phyloP scores from a whole-genome alignment of 2,797 vertebrate genomes.

The Iguana delicatissima region DNA sequence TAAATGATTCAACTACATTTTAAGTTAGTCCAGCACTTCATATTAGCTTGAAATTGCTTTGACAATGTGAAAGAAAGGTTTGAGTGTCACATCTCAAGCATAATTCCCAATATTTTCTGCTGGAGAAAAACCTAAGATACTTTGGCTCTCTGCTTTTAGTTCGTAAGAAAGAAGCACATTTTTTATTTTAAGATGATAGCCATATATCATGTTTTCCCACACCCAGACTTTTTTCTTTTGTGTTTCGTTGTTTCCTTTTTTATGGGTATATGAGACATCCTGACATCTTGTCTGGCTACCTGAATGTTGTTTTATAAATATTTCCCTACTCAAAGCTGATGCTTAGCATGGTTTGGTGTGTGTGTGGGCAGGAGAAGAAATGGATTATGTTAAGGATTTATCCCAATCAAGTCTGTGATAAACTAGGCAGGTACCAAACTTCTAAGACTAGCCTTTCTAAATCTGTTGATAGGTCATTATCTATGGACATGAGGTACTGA shows the following conservation, averaged over 20 bases:
- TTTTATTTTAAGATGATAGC: background rate
- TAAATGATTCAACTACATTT: constrained; percentile 35
- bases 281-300: background rate
- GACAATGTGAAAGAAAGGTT: background rate
- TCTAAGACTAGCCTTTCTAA: background rate
- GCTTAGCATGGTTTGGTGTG: background rate
- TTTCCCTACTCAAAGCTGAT: background rate
- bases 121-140: background rate
- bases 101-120: background rate
- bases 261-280: background rate
- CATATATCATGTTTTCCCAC: background rate
- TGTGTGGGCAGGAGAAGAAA: background rate
- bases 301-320: background rate
- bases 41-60: constrained; percentile 1
- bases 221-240: background rate
- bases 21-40: constrained; percentile 43
- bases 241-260: background rate
- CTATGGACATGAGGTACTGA: constrained; percentile 8
- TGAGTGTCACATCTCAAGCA: background rate
- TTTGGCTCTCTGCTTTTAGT: background rate
- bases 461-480: background rate
- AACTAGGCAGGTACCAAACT: background rate
- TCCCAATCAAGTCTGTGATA: constrained; percentile 6
- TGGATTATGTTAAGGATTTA: background rate
- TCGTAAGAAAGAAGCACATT: background rate